Conservation (phyloP, 1,140 invertebrate species). For the Meteorus sp. region DNA sequence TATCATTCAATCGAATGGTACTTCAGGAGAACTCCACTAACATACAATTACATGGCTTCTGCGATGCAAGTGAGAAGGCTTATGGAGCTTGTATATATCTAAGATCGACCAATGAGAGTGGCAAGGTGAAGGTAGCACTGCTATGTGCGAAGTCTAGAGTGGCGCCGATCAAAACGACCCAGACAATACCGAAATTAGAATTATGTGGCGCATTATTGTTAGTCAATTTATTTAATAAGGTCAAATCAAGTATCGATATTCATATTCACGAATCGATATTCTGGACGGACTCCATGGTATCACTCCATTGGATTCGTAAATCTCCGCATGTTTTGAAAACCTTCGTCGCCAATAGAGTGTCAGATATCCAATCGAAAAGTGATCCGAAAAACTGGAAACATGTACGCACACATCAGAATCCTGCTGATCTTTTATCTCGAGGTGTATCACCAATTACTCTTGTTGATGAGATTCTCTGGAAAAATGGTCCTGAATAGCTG, state of each 20-base stretch:
- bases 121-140: conserved; percentile 6
- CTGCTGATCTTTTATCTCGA: conserved; percentile 30
- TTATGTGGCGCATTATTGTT: conserved; percentile 45
- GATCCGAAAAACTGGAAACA: conserved; percentile 31
- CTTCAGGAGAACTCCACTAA: background rate
- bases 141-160: conserved; percentile 35
- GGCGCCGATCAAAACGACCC: conserved; percentile 31
- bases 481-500: conserved; percentile 33
- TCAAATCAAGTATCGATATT: conserved; percentile 23
- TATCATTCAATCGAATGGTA: conserved; percentile 31
- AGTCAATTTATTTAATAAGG: conserved; percentile 27
- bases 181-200: conserved; percentile 36
- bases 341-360: conserved; percentile 49
- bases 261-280: conserved; percentile 32
- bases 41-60: conserved; percentile 44
- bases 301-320: conserved; percentile 44
- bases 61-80: conserved; percentile 38
- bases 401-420: conserved; percentile 30
- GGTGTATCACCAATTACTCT: conserved; percentile 27
- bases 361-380: conserved; percentile 34
- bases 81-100: conserved; percentile 46
- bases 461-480: conserved; percentile 30
- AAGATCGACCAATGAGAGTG: conserved; percentile 19
- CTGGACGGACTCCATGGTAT: conserved; percentile 51
- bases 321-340: conserved; percentile 39